Base-by-base conservation (phyloP, 2,888 invertebrate species). In the Corythucha ciliata region DNA sequence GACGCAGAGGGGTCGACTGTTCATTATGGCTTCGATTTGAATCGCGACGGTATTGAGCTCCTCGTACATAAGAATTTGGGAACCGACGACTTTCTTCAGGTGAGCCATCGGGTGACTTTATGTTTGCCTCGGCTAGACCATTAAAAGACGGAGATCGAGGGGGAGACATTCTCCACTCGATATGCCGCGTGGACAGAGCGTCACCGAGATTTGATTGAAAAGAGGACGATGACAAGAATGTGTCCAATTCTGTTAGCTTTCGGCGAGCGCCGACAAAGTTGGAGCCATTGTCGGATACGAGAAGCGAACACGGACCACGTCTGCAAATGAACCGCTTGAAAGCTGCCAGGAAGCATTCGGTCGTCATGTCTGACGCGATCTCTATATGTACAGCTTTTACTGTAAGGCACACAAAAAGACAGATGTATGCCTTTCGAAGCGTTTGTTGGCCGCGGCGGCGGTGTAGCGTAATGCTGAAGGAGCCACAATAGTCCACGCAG, bases 241-340 rank as follows among this genome's bases (percentile, higher is more conserved):
- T 27, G 10, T 27, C 40, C 2, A 54, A 10, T 8, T 55, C 51
- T 16, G 44, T 22, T 1, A 57, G 32, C 2, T 25, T 24, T n/a
- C 50, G n/a, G 7, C 40, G 49, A 0, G 64, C 64, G 2, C 65
- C 65, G 1, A 61, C 52, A 34, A 65, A 64, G 33, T 62, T 65
- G 0, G 63, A 64, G 0, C 65, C 67, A 58, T 65, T 62, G 27
- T 66, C 65, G 33, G 59, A 60, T n/a, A 45, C 56, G 61, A 0
- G 65, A 41, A 5, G 55, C 40, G 4, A 32, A 10, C 58, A 58
- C 4, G 58, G 33, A 7, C 64, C 64, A 24, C 61, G 54, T 5
- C 63, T 55, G 8, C 59, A 29, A 0, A 57, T 47, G 25, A 65
- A 63, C 8, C 65, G 53, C 16, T 54, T 48, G 3, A 62, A 54